These are phyloP conservation scores for Ictidomys tridecemlineatus DNA, from an alignment of 2,113 vertebrate genomes.

Conservation along the genomic window DNA sequence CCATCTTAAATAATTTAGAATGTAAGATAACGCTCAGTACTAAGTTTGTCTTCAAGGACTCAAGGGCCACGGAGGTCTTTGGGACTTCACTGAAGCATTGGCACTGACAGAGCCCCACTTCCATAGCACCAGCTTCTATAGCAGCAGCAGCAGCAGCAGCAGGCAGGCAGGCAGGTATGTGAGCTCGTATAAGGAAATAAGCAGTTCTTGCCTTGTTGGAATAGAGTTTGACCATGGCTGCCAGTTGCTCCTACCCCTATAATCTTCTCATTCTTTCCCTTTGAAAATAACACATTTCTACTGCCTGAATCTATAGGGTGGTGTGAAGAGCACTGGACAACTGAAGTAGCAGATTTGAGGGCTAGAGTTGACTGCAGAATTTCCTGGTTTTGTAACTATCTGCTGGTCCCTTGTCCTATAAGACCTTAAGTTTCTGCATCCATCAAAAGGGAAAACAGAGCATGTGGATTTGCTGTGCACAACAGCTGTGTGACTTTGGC, in stretches of 20 bases:
- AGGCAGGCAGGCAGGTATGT: no score
- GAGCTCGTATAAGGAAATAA: constrained; percentile 34
- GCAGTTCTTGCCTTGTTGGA: constrained; percentile 39
- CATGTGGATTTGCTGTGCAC: neutral
- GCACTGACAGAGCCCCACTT: neutral
- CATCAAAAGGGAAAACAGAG: neutral
- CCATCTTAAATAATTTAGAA: neutral
- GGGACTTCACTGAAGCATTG: neutral
- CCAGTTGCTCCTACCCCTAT: neutral
- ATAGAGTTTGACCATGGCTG: constrained; percentile 1
- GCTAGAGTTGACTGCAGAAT: neutral
- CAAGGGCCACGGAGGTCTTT: neutral
- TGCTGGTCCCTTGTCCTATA: neutral
- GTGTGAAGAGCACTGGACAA: neutral
- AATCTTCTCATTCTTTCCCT: constrained; percentile 54
- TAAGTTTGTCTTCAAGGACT: neutral
- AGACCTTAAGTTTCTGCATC: neutral
- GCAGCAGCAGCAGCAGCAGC: neutral
- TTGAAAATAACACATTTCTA: constrained; percentile 30
- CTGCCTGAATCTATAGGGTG: neutral
- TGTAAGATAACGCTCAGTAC: neutral
- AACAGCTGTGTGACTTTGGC: neutral
- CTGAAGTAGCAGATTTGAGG: constrained; percentile 22
- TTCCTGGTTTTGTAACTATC: neutral
- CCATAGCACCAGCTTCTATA: neutral